These are phyloP conservation scores for Ailuropoda melanoleuca DNA, from an alignment of 2,113 vertebrate genomes.

Conservation along the genomic window DNA sequence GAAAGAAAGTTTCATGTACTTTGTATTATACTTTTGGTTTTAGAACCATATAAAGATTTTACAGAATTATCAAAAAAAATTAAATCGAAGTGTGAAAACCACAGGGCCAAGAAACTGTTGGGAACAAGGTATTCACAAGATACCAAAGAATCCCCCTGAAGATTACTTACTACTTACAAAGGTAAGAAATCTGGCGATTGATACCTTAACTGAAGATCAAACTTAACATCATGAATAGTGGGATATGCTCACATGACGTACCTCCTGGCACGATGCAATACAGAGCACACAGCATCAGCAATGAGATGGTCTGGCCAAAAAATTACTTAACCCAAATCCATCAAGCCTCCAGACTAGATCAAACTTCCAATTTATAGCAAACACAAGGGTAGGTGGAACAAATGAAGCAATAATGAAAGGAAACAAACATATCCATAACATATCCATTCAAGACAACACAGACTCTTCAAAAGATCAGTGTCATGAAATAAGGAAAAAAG, in stretches of 20 bases:
- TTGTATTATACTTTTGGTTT: constrained; percentile 31
- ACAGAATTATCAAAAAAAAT: constrained; percentile 16
- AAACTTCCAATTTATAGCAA: constrained; percentile 6
- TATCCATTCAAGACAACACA: not conserved
- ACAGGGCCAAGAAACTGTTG: constrained; percentile 11
- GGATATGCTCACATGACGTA: not conserved
- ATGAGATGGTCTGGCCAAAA: not conserved
- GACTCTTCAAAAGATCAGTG: not conserved
- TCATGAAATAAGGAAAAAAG: constrained; percentile 1
- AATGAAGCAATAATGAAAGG: not conserved
- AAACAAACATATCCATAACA: not conserved
- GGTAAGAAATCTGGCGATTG: not conserved
- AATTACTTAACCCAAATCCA: constrained; percentile 29
- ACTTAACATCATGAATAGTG: not conserved
- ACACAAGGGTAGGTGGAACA: constrained; percentile 6
- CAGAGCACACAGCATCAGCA: not conserved
- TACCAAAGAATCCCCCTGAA: constrained; percentile 45
- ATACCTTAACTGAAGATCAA: constrained; percentile 27
- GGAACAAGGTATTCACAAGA: constrained; percentile 43
- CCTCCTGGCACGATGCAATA: not conserved
- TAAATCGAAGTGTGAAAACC: constrained; percentile 19
- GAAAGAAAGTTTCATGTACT: constrained; percentile 28
- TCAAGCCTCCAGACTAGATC: constrained; percentile 3
- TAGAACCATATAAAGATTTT: constrained; percentile 40
- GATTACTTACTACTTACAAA: constrained; percentile 28